Base-by-base conservation (phyloP, 2,113 vertebrate species). In the Psophia crepitans region DNA sequence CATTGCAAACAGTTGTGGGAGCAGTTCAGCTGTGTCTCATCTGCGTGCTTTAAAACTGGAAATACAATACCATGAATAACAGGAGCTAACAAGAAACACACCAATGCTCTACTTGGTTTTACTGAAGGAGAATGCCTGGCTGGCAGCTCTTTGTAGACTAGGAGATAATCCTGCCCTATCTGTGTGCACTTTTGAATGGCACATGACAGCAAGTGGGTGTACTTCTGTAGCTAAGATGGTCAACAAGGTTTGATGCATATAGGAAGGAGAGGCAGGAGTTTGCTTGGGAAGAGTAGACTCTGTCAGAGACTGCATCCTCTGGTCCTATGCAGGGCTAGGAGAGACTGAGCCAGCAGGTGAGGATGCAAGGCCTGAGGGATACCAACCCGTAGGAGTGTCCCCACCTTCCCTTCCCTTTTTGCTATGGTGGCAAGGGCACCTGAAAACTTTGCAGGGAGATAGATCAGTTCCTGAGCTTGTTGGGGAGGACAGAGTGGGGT, bases 41-140 rank as follows among this genome's bases (percentile, higher is more conserved):
- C 79, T 60, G n/a, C 9, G 24, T 66, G 88, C 71, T 92, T 66
- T 66, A 66, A 56, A 86, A 14, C 26, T 22, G 71, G 49, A 57
- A 76, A 15, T 26, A 68, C 70, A 61, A 44, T 17, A 49, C 68
- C 10, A 1, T 5, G 75, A 88, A 85, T 65, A 69, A 76, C 43
- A 28, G 63, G 74, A 56, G 54, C 63, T 90, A 56, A 86, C 54
- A 60, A 81, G 85, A 92, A 85, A 39, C n/a, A 89, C 78, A 35
- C 7, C 74, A 23, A 9, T 33, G 68, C 77, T 89, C 37, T 3
- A 3, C 53, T 82, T 41, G 57, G 41, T 43, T 77, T 76, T 71
- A 4, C 65, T 20, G 80, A 39, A 74, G 89, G 69, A 87, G 74
- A 78, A 87, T 12, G 64, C 43, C 51, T 92, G 69, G 39, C 92